Evolutionary conservation across 2,797 vertebrate species (phyloP).

Genomic region (Nannoperca obscura): DNA sequence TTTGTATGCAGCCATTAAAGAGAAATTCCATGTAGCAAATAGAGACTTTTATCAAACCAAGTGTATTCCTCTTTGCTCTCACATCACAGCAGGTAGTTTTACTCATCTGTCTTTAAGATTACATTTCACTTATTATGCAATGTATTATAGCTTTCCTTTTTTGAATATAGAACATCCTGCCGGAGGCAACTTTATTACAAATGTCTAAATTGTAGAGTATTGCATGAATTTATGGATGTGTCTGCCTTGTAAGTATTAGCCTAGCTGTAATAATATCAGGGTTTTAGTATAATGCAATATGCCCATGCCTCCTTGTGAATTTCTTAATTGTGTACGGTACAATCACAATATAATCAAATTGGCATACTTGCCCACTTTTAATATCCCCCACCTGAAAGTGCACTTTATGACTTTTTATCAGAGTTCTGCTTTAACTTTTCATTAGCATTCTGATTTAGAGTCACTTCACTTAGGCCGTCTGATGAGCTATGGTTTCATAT

Average conservation of each 20-base stretch:
- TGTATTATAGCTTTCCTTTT: slow-evolving; percentile 21
- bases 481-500: slow-evolving; percentile 57
- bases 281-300: slow-evolving; percentile 17
- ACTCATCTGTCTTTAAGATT: slow-evolving; percentile 49
- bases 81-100: slow-evolving; percentile 32
- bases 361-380: slow-evolving; percentile 14
- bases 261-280: slow-evolving; percentile 14
- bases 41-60: slow-evolving; percentile 39
- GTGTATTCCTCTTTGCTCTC: slow-evolving; percentile 34
- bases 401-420: slow-evolving; percentile 42
- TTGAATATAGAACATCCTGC: slow-evolving; percentile 37
- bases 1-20: slow-evolving; percentile 34
- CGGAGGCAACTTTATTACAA: slow-evolving; percentile 12
- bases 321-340: slow-evolving; percentile 14
- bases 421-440: slow-evolving; percentile 46
- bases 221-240: slow-evolving; percentile 56
- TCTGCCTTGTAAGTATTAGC: slow-evolving; percentile 15
- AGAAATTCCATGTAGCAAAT: slow-evolving; percentile 38
- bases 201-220: slow-evolving; percentile 30
- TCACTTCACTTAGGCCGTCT: slow-evolving; percentile 36
- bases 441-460: slow-evolving; percentile 58
- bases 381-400: slow-evolving; percentile 13
- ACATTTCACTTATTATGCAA: slow-evolving; percentile 40
- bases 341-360: slow-evolving; percentile 37
- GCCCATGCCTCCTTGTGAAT: slow-evolving; percentile 11